Conservation (phyloP, 2,797 vertebrate genomes). For the Loriculus beryllinus region DNA sequence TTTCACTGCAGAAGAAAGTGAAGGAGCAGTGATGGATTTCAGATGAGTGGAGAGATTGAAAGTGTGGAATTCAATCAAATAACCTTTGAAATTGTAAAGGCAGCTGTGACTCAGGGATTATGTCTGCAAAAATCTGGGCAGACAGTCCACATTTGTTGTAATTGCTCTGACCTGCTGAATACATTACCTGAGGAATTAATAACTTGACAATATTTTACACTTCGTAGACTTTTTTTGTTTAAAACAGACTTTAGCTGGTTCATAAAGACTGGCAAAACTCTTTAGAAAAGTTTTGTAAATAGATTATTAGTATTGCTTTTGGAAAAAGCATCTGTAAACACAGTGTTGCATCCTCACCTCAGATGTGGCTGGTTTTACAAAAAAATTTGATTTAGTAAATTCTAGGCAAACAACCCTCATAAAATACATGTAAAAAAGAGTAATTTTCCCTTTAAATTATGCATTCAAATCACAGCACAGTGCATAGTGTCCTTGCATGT, state of each 20-base stretch:
- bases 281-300: not conserved
- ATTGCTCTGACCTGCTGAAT: not conserved
- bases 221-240: not conserved
- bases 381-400: not conserved
- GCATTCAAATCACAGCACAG: slow-evolving; percentile 21
- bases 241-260: not conserved
- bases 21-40: not conserved
- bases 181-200: not conserved
- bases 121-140: not conserved
- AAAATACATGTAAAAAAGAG: not conserved
- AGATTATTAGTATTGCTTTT: not conserved
- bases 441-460: not conserved
- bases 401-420: not conserved
- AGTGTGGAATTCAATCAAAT: not conserved
- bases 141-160: not conserved
- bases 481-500: slow-evolving; percentile 39
- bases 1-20: not conserved
- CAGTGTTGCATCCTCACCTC: not conserved
- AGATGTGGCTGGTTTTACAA: not conserved
- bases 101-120: not conserved
- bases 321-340: not conserved
- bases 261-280: not conserved
- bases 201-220: not conserved
- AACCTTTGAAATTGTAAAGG: not conserved
- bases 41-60: not conserved